Base-by-base conservation (phyloP, 2,888 invertebrate genomes). In the Dermolepida albohirtum region DNA sequence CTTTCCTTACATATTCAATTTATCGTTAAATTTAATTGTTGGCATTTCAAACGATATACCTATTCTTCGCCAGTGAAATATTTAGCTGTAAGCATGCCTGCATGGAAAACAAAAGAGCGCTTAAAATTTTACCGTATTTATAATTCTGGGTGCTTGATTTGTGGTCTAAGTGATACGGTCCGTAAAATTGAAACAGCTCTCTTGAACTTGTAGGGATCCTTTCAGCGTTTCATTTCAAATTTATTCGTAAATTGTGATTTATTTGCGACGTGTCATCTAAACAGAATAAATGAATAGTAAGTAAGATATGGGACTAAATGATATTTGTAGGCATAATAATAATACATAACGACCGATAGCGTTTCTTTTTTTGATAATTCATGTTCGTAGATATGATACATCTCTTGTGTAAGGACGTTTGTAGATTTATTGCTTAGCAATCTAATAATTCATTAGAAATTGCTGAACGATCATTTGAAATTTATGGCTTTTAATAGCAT, bases 201-300 rank as follows among this genome's bases (percentile, higher is more conserved):
- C 49, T 62, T 59, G 27, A 47, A 59, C 59, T 59, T 29, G 34
- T 12, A 14, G 47, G 17, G 47, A 47, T 5, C 39, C 59, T 62
- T 62, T 62, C 47, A 62, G 34, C 59, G 47, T 62, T 62, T 47
- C 47, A 47, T n/a, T 14, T 39, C 17, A 47, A 62, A 62, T 47
- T 62, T 62, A 62, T 62, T 62, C 47, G 29, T 11, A 49, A 16
- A 62, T 62, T 62, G 59, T 49, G 59, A 62, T 62, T 62, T 62
- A 62, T 62, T 12, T 62, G 34, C 34, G 47, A 47, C 16, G 10
- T 62, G 47, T 49, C 59, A 62, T 47, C 49, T 34, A 29, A 62
- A 47, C 34, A 39, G 47, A 49, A 62, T 62, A 47, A 62, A 62
- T 62, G 59, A 62, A 62, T 62, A 62, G 34, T 49, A 47, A 47